phyloP scores from a whole-genome alignment of 2,888 invertebrate species.

The Xylota sylvarum region DNA sequence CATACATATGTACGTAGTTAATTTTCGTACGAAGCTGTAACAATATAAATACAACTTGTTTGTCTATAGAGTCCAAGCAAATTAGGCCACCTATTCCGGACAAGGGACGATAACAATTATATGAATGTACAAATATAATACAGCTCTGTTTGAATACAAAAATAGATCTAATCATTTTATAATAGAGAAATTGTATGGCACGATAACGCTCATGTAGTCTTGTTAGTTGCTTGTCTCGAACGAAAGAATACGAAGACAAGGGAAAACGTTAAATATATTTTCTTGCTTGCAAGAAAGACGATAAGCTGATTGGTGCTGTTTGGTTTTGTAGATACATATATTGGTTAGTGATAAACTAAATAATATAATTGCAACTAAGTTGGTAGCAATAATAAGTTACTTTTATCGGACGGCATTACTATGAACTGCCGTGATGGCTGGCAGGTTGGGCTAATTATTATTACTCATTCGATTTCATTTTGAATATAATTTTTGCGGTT shows the following conservation, averaged over 20 bases:
- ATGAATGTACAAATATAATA: constrained; percentile 1
- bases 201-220: constrained; percentile 36
- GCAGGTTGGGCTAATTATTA: too few species aligned
- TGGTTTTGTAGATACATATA: neutral
- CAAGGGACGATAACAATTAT: constrained; percentile 22
- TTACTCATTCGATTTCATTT: too few species aligned
- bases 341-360: neutral
- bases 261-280: constrained; percentile 3
- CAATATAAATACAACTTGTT: neutral
- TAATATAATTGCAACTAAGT: neutral
- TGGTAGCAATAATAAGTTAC: neutral
- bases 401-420: too few species aligned
- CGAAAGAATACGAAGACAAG: neutral
- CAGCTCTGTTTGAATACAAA: constrained; percentile 10
- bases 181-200: constrained; percentile 27
- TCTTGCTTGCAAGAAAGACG: neutral
- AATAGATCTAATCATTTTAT: constrained; percentile 47
- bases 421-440: too few species aligned
- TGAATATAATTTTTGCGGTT: too few species aligned
- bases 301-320: constrained; percentile 11
- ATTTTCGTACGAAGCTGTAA: neutral
- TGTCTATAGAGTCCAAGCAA: constrained; percentile 9
- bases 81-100: constrained; percentile 35
- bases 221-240: constrained; percentile 6
- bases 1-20: neutral